These are phyloP conservation scores for Coracopsis vasa DNA, from an alignment of 2,113 vertebrate genomes.

Conservation along the genomic window DNA sequence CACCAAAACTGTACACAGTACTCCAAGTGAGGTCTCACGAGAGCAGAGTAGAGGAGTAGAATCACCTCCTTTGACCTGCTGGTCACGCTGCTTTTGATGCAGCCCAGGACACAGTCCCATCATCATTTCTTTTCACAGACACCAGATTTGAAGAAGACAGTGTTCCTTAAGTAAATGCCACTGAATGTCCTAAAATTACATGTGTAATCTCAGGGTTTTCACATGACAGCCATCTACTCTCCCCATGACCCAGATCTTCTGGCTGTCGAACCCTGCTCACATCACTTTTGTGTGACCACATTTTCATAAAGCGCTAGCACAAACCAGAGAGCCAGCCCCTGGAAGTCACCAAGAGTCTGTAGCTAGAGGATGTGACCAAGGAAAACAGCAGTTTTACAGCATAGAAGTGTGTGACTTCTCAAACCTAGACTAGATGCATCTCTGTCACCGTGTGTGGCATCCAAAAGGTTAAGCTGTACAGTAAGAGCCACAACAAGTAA, in stretches of 20 bases:
- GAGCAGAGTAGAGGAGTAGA: no score
- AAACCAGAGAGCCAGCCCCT: neutral
- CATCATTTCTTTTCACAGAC: neutral
- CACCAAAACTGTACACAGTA: no score
- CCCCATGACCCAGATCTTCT: neutral
- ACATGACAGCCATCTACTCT: neutral
- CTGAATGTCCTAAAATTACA: neutral
- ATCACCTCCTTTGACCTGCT: no score
- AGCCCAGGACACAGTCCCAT: no score
- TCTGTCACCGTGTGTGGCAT: neutral
- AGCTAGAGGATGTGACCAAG: neutral
- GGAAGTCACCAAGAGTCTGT: neutral
- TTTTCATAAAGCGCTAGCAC: neutral
- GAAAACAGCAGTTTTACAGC: neutral
- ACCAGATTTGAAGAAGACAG: neutral
- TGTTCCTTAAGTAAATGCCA: neutral
- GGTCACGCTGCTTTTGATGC: no score
- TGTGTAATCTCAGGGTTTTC: neutral
- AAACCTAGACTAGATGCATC: neutral
- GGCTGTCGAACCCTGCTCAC: rapidly evolving
- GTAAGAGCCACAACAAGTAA: neutral
- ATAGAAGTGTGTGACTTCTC: neutral
- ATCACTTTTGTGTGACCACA: neutral
- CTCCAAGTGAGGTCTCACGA: no score
- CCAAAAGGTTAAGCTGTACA: neutral